Evolutionary conservation across 2,888 invertebrate genomes (phyloP).

Genomic region (Corbicula japonica): DNA sequence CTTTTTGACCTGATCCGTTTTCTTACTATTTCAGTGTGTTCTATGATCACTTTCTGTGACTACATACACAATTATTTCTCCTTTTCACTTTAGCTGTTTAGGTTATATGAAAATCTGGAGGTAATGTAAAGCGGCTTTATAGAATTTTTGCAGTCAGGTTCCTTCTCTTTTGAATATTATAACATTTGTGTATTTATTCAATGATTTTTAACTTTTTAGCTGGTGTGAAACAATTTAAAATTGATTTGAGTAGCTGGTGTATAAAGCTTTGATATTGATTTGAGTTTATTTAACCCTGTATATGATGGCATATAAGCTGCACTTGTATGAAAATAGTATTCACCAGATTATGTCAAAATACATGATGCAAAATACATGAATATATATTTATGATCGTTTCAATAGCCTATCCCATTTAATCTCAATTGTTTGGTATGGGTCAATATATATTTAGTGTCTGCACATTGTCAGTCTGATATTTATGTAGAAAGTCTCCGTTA

Average conservation of each 20-base stretch:
- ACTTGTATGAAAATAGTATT: too few species aligned
- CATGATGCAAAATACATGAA: too few species aligned
- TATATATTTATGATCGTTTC: too few species aligned
- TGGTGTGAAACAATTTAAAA: not conserved
- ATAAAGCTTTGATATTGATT: not conserved
- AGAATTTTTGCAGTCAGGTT: not conserved
- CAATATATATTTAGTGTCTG: too few species aligned
- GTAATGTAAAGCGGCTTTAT: slow-evolving; percentile 37
- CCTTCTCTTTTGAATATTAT: not conserved
- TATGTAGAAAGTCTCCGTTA: too few species aligned
- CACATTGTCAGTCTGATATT: too few species aligned
- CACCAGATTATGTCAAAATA: too few species aligned
- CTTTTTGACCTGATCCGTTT: not conserved
- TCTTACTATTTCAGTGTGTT: not conserved
- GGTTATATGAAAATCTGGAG: slow-evolving; percentile 47
- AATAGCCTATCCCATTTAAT: too few species aligned
- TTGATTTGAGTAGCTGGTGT: not conserved
- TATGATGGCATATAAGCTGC: too few species aligned
- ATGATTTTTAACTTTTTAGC: not conserved
- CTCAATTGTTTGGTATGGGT: too few species aligned
- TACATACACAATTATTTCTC: not conserved
- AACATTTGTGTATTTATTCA: not conserved
- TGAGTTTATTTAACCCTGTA: not conserved
- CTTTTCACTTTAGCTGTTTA: slow-evolving; percentile 33
- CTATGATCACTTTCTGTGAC: not conserved